These are phyloP conservation scores for Natator depressus DNA, from an alignment of 2,113 vertebrate species.

Conservation along the genomic window DNA sequence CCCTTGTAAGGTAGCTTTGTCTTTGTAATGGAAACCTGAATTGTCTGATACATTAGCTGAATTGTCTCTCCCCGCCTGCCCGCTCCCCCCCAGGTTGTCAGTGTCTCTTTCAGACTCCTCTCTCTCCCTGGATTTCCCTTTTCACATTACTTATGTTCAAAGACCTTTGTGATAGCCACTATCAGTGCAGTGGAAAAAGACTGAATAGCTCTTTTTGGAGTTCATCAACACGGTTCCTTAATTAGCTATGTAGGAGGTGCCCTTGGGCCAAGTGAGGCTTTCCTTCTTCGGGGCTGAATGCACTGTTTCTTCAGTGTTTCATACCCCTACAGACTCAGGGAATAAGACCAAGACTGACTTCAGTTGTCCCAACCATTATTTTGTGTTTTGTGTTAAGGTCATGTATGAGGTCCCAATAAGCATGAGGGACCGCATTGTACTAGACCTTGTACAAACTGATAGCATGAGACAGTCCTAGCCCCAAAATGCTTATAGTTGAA, in stretches of 20 bases:
- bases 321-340: not conserved
- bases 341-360: not conserved
- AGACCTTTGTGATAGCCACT: not conserved
- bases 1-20: not conserved
- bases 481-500: not conserved
- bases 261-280: not conserved
- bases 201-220: not conserved
- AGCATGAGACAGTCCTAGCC: not conserved
- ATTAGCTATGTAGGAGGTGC: not conserved
- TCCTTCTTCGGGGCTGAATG: not conserved
- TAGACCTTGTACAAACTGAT: not conserved
- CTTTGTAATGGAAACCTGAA: not conserved
- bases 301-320: not conserved
- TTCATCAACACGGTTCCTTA: not conserved
- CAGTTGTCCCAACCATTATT: not conserved
- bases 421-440: not conserved
- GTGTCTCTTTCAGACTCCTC: not conserved
- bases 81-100: not conserved
- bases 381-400: not conserved
- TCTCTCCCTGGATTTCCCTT: not conserved
- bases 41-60: not conserved
- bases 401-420: not conserved
- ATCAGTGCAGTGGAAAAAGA: not conserved
- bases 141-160: not conserved
- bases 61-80: not conserved